Evolutionary conservation across 2,797 vertebrate species (phyloP), one percentile per base, ranked within the genome.

Genomic region (Danio tinwini): DNA sequence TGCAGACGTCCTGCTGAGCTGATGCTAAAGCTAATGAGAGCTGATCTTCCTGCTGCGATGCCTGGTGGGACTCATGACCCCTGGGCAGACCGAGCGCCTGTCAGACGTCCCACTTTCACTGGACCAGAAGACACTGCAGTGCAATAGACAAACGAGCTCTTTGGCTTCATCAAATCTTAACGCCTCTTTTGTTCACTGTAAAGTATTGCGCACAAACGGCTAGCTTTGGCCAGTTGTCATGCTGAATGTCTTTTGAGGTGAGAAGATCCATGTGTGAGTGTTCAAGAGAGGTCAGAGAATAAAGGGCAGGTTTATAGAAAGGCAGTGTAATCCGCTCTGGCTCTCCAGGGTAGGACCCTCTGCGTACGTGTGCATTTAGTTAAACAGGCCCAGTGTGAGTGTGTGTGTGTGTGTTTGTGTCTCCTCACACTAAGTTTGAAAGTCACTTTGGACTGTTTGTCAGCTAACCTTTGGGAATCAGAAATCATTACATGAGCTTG

Each of bases 21-120:
- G 78, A 80, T 82, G 45, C 77, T 85, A 83, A 85, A 84, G 81
- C 80, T 86, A 87, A 86, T 86, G 83, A 86, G 85, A 79, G 76
- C 56, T 83, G 82, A 86, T 83, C 78, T 85, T 61, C 75, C 83
- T 17, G 65, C 78, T 70, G 80, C 74, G 82, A 76, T 81, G 69
- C 82, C 85, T 80, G 82, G 74, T 82, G 81, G 80, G 77, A 83
- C 19, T 39, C 50, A 49, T 73, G 58, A 75, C 58, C 76, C 82
- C 80, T 81, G 76, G 76, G 77, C 80, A 80, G 76, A 82, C 44
- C 39, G 29, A 77, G 72, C 62, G 58, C 77, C 79, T 79, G 71
- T 67, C 49, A 63, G 68, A 69, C 12, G 45, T 52, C 53, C 8
- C 17, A n/a, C 40, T 56, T 81, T 53, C 65, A 19, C 62, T 76